Evolutionary conservation across 2,797 vertebrate species (phyloP).

Genomic region (Schizopygopsis malacanthus): DNA sequence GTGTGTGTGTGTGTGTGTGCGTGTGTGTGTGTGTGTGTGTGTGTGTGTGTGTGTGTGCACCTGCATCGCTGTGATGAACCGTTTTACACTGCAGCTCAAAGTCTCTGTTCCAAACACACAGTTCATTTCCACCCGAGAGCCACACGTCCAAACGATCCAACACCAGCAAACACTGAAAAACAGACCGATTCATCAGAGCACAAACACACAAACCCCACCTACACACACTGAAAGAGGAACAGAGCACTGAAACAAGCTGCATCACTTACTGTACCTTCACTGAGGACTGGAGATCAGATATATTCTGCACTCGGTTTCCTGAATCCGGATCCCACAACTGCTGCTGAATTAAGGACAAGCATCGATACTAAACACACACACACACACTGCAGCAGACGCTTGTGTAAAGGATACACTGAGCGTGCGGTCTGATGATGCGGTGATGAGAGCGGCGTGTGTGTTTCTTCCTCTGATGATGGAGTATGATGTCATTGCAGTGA

Average conservation of each 20-base stretch:
- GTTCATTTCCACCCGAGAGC: slow-evolving; percentile 90
- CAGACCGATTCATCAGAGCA: background rate
- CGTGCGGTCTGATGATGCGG: slow-evolving; percentile 91
- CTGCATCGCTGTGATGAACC: slow-evolving; percentile 87
- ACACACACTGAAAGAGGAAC: slow-evolving; percentile 28
- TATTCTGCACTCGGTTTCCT: slow-evolving; percentile 84
- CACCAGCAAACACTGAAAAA: slow-evolving; percentile 88
- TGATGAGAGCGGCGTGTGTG: slow-evolving; percentile 79
- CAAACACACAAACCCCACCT: slow-evolving; percentile 13
- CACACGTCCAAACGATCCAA: slow-evolving; percentile 85
- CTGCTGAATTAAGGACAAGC: slow-evolving; percentile 61
- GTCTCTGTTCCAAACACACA: slow-evolving; percentile 91
- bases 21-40: background rate
- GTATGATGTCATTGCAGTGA: slow-evolving; percentile 88
- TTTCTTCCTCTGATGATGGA: slow-evolving; percentile 59
- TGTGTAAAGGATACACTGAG: slow-evolving; percentile 90
- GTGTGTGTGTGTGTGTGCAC: slow-evolving; percentile 59
- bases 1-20: background rate
- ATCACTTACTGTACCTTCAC: slow-evolving; percentile 83
- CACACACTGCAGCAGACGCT: background rate
- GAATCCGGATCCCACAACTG: slow-evolving; percentile 90
- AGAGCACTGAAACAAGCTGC: slow-evolving; percentile 5
- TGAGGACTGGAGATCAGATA: slow-evolving; percentile 91
- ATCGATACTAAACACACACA: slow-evolving; percentile 1
- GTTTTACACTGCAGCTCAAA: slow-evolving; percentile 89